Conservation (phyloP, 2,113 vertebrate species). For the Crotalus helleri region DNA sequence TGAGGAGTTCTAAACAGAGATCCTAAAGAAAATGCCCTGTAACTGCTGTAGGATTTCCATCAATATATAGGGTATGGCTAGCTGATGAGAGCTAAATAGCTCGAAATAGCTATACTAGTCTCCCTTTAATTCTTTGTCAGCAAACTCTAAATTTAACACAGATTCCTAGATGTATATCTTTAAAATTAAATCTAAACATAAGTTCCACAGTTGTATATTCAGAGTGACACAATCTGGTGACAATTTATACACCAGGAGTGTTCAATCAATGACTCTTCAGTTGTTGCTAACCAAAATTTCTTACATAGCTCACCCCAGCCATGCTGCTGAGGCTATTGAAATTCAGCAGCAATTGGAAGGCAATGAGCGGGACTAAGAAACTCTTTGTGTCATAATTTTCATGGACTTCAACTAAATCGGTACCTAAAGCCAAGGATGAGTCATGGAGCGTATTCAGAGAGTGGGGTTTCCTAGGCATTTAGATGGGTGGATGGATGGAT, state of each 20-base stretch:
- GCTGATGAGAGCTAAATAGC: too few relatives aligned
- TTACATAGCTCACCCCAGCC: background rate
- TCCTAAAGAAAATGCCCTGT: background rate
- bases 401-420: background rate
- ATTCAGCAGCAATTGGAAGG: background rate
- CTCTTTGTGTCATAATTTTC: background rate
- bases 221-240: background rate
- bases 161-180: background rate
- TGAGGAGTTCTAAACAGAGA: background rate
- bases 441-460: background rate
- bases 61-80: background rate
- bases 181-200: background rate
- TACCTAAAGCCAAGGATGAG: background rate
- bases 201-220: background rate
- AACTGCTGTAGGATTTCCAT: background rate
- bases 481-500: background rate
- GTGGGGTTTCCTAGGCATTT: background rate
- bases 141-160: too few relatives aligned
- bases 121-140: too few relatives aligned
- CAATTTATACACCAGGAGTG: background rate
- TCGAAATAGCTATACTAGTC: too few relatives aligned
- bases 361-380: background rate
- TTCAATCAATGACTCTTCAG: background rate
- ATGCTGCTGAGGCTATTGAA: background rate
- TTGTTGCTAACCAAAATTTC: background rate